phyloP scores from a whole-genome alignment of 2,888 invertebrate species.

The Elysia crispata region DNA sequence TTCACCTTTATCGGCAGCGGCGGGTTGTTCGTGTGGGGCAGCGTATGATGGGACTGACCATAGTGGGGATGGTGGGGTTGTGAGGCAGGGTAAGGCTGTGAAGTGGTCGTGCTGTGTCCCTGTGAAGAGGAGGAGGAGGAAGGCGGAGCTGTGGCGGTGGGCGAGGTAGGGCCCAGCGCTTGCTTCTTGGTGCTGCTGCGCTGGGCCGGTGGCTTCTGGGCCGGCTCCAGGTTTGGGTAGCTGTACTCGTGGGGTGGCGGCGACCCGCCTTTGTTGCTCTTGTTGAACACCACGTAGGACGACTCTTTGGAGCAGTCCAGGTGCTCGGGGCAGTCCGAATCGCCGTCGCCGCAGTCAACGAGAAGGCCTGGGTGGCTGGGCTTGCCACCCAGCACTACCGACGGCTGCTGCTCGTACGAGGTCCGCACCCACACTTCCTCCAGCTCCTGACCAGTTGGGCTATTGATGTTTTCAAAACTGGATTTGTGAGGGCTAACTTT shows the following conservation, averaged over 20 bases:
- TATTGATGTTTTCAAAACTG: constrained; percentile 50
- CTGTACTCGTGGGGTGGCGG: constrained; percentile 86
- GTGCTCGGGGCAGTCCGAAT: constrained; percentile 47
- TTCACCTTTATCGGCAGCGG: constrained; percentile 75
- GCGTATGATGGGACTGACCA: constrained; percentile 24
- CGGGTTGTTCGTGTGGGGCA: constrained; percentile 72
- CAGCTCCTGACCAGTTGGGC: constrained; percentile 54
- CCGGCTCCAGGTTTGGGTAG: constrained; percentile 84
- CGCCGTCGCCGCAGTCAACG: constrained; percentile 59
- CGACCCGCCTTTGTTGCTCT: constrained; percentile 55
- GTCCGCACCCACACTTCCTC: constrained; percentile 71
- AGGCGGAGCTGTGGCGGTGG: neutral
- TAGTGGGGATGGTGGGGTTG: neutral
- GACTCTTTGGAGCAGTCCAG: constrained; percentile 65
- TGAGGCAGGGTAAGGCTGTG: constrained; percentile 42
- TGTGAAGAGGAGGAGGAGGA: too few species aligned
- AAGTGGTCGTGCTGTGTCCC: neutral
- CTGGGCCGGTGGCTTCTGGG: constrained; percentile 67
- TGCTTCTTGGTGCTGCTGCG: constrained; percentile 60
- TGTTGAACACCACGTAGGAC: constrained; percentile 70
- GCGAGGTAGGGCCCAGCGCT: constrained; percentile 26
- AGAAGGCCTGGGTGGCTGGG: constrained; percentile 69
- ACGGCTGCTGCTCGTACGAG: constrained; percentile 60
- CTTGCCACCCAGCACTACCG: constrained; percentile 58
- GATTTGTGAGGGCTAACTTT: constrained; percentile 62